These are phyloP conservation scores for Scalopus aquaticus DNA, from an alignment of 2,113 vertebrate genomes.

Conservation along the genomic window DNA sequence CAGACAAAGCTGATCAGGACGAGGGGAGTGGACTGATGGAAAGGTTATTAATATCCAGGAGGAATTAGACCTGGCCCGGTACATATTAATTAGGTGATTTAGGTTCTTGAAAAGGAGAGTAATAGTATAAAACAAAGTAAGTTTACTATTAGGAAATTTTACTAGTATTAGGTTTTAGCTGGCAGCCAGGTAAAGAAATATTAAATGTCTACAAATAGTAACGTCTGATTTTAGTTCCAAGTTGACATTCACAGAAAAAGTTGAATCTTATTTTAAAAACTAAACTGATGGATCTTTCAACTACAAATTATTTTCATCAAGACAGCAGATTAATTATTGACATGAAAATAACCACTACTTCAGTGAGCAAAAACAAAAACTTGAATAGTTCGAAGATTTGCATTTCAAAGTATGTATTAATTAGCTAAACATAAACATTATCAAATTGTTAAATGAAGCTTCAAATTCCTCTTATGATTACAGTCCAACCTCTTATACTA, in stretches of 20 bases:
- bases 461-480: neutral
- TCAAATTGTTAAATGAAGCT: slow-evolving; percentile 9
- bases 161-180: slow-evolving; percentile 82
- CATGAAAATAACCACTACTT: slow-evolving; percentile 43
- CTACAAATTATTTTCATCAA: slow-evolving; percentile 18
- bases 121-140: slow-evolving; percentile 41
- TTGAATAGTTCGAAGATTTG: neutral
- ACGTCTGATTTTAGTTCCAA: slow-evolving; percentile 85
- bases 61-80: neutral
- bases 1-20: neutral
- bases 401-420: neutral
- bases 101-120: slow-evolving; percentile 18
- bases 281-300: neutral
- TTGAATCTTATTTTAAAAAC: slow-evolving; percentile 67
- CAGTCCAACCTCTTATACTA: slow-evolving; percentile 23
- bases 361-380: neutral
- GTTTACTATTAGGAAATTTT: slow-evolving; percentile 71
- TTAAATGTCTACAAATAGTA: slow-evolving; percentile 84
- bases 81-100: neutral
- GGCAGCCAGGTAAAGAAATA: slow-evolving; percentile 83
- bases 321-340: slow-evolving; percentile 31
- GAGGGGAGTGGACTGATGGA: neutral
- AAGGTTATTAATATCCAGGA: neutral
- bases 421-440: neutral
- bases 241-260: slow-evolving; percentile 78